Percentiles rank a stretch among this genome's conserved stretches.
Conservation (phyloP, 2,888 invertebrate species). For the Andrena trimmerana region DNA sequence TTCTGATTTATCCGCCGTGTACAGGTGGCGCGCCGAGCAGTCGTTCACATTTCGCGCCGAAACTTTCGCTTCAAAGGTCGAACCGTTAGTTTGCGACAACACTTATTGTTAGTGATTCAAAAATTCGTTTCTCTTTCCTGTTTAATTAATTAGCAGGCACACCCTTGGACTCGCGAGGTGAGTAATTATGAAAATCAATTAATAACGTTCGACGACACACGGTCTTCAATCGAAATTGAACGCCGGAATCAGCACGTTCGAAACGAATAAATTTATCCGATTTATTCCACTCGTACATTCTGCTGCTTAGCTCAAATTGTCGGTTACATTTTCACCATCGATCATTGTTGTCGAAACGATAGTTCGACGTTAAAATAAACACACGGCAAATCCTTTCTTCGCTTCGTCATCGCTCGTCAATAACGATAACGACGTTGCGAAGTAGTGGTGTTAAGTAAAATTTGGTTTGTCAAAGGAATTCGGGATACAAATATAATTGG, state of each 20-base stretch:
- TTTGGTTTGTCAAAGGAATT: constrained; percentile 5
- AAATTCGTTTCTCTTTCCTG: not conserved
- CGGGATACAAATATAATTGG: not conserved
- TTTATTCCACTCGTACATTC: constrained; percentile 51
- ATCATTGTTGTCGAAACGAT: not conserved
- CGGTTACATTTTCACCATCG: constrained; percentile 17
- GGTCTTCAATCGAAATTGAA: not conserved
- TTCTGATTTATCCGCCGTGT: constrained; percentile 9
- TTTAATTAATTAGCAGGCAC: not conserved
- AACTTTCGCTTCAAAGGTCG: not conserved
- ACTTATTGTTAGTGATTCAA: not conserved
- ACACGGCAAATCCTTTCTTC: not conserved
- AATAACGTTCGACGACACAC: not conserved
- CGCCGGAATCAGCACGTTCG: constrained; percentile 1
- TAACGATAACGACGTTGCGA: not conserved
- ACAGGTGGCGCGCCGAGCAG: not conserved
- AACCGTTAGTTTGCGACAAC: not conserved
- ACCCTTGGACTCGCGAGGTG: not conserved
- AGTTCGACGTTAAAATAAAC: not conserved
- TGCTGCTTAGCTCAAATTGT: constrained; percentile 28
- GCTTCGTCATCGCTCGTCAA: not conserved
- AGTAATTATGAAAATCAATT: not conserved
- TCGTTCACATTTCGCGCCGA: not conserved
- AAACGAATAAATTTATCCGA: constrained; percentile 37
- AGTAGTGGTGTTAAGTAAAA: not conserved